Base-by-base conservation (phyloP, 2,113 vertebrate species). In the Epinephelus lanceolatus region DNA sequence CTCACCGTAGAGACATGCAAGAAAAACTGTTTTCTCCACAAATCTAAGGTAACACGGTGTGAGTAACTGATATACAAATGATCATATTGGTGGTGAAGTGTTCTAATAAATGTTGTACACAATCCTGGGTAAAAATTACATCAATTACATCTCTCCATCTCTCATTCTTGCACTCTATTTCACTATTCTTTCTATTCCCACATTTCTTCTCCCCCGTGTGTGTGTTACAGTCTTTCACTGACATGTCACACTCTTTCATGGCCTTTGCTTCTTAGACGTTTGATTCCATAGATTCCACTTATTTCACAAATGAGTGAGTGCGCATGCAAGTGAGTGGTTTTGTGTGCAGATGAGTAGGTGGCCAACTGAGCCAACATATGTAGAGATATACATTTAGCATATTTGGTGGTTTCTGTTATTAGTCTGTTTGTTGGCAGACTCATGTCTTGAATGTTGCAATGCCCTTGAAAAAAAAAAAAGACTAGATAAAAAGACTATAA, bases 221-320 rank as follows among this genome's bases (percentile, higher is more conserved):
- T 21, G 66, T 55, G 74, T 86, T 51, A 23, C 75, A 70, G 80
- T 65, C 55, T 81, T 78, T 89, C 69, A 82, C 69, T 88, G 51
- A 63, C 59, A 74, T 77, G 78, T 85, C 81, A 69, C 45, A 40
- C 51, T 79, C 66, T 83, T 89, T 86, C 66, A 89, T 77, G 87
- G 82, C 49, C 14, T 87, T 83, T 55, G 74, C 77, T 84, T 79
- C 33, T 60, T 69, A 87, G 52, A 78, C 81, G 60, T 86, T 83
- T 87, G 33, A 83, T 63, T 81, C 68, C 47, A 61, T 83, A 74
- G 68, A 78, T 62, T 63, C 15, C 3, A 19, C n/a, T 71, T 70
- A 70, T 9, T 56, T 15, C 52, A 72, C 25, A 49, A 61, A 68
- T 14, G 81, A 73, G 69, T 53, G 47, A 74, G 21, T 45, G 69